A percentile compares a stretch with the other conserved stretches of the same genome.
Conservation (phyloP, 2,797 vertebrate species). For the Cossypha dichroa region DNA sequence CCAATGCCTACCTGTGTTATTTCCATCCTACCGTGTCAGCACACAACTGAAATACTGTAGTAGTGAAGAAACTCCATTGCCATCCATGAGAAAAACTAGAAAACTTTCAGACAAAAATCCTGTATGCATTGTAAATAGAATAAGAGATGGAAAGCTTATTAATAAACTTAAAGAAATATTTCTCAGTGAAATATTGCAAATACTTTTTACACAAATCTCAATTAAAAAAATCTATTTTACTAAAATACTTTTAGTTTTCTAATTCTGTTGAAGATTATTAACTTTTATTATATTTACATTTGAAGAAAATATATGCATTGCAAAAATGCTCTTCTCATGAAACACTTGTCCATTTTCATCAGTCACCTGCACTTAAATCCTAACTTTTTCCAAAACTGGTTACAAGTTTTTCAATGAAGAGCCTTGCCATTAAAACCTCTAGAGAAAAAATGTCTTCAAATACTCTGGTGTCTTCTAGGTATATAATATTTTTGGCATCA, state of each 20-base stretch:
- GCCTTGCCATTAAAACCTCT: neutral
- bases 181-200: neutral
- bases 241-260: neutral
- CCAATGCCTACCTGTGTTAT: neutral
- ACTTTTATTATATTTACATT: neutral
- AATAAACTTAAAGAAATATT: neutral
- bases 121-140: neutral
- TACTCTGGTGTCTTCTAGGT: neutral
- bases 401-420: neutral
- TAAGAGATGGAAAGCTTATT: neutral
- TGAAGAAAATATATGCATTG: accelerated
- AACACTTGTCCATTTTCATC: neutral
- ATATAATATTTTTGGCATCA: neutral
- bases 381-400: neutral
- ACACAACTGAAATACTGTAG: neutral
- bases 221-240: neutral
- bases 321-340: neutral
- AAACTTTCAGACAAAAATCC: neutral
- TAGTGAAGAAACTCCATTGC: neutral
- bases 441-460: neutral
- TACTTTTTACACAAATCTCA: neutral
- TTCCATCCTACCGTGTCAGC: neutral
- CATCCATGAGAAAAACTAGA: neutral
- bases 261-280: neutral
- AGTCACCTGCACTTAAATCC: neutral